These are phyloP conservation scores for Pristis pectinata DNA, from an alignment of 2,797 vertebrate species.

Conservation along the genomic window DNA sequence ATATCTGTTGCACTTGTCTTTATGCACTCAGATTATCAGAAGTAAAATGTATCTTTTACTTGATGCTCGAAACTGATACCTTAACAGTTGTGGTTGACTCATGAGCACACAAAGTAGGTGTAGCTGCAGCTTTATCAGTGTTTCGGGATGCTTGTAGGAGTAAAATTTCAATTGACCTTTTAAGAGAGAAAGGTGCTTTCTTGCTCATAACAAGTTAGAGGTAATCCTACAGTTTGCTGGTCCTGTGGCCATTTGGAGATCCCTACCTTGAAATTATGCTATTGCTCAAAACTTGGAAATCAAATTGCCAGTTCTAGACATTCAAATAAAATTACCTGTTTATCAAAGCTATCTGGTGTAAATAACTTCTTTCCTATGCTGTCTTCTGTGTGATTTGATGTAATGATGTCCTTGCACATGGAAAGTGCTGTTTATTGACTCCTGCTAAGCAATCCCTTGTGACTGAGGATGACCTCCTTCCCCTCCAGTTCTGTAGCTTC, in stretches of 20 bases:
- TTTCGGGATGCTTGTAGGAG: slow-evolving; percentile 22
- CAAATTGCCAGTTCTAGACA: too few relatives aligned
- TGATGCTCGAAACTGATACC: not conserved
- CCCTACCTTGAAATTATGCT: not conserved
- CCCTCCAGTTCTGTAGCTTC: too few relatives aligned
- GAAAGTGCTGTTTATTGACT: not conserved
- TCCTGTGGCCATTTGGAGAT: not conserved
- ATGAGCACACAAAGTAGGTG: not conserved
- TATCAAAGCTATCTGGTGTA: not conserved
- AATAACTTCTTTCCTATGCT: not conserved
- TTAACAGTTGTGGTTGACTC: not conserved
- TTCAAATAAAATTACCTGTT: not conserved
- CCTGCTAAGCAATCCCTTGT: too few relatives aligned
- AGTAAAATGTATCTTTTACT: not conserved
- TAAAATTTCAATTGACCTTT: not conserved
- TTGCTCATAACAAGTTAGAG: not conserved
- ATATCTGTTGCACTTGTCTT: not conserved
- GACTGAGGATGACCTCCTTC: too few relatives aligned
- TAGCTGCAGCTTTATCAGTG: slow-evolving; percentile 3
- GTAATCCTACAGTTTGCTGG: not conserved
- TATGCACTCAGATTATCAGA: not conserved
- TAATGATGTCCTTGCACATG: not conserved
- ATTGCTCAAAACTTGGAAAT: not conserved
- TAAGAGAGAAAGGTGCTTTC: not conserved
- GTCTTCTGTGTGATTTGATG: not conserved